Evolutionary conservation across 2,113 vertebrate species (phyloP), one percentile per base, ranked within the genome.

Genomic region (Rhinoderma darwinii): DNA sequence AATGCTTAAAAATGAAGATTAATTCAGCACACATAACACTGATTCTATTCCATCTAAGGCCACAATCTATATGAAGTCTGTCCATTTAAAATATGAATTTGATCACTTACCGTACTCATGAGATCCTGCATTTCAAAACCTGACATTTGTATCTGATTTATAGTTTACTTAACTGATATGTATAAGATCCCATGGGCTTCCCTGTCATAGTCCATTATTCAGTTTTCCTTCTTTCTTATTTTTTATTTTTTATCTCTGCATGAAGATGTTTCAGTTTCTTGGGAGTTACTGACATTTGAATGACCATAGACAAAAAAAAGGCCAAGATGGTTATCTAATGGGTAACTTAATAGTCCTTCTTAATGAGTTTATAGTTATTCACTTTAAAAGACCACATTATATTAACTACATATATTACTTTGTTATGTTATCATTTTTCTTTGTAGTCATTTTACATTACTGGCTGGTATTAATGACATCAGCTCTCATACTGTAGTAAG

Each of bases 101-200:
- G 47, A 73, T 73, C 47, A 56, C 4, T 43, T 59, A 72, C 27
- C 12, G 25, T 22, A 70, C 77, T 80, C 76, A 50, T 54, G 47
- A 32, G 84, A 39, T 18, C 25, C 25, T 80, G 22, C 61, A 41
- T 70, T 72, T 68, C 44, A 86, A 9, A 70, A 39, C 44, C 27
- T 70, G 61, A 80, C 44, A 80, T 80, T 80, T 86, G 63, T 51
- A 44, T 37, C 43, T 56, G 47, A 80, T 68, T 32, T 86, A 80
- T 41, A 30, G 22, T 86, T 30, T 86, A 72, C 25, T 76, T 54
- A 86, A 35, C 27, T 80, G 44, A 86, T 80, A 66, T 72, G 35
- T 80, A 70, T 66, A 39, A 61, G 74, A 25, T 66, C 74, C 74
- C 84, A 47, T 35, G 74, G 44, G 74, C 44, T 41, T 78, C 20